Base-by-base conservation (phyloP, 2,888 invertebrate species). In the Sesia apiformis region DNA sequence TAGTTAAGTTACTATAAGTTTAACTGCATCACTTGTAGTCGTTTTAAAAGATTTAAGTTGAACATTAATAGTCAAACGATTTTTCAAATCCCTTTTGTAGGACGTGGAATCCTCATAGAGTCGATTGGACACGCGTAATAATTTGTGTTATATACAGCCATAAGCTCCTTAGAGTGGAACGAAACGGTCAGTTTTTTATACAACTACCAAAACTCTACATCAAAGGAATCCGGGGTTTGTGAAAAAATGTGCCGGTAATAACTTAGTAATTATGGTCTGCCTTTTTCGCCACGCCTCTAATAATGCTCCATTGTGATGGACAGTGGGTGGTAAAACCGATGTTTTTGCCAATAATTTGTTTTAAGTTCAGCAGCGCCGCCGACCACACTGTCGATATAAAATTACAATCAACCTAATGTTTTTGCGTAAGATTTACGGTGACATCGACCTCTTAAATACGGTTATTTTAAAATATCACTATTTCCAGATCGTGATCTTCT, bases 81-180 rank as follows among this genome's bases (percentile, higher is more conserved):
- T 23, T 8, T 41, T 41, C 7, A 41, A 41, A 41, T 41, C 7
- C 7, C 46, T 8, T n/a, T 8, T 46, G 46, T 46, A n/a, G 46
- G 23, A 7, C 7, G 46, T 7, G 23, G 43, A 43, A 23, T 46
- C 23, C 23, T 23, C 46, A 46, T 58, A 59, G 53, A 57, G 57
- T 49, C 50, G 53, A 73, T 77, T 72, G 61, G 74, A 64, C 63
- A 74, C 67, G 70, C 69, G 62, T 65, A 66, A 68, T 74, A 66
- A 71, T 70, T 65, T 64, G 59, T 58, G 60, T 52, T 53, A 52
- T 63, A 63, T 59, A 66, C 70, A 55, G 51, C 57, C 39, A 7
- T 50, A 50, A 50, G 50, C 50, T 39, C 38, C 5, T 50, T 50
- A 7, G 38, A 7, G 50, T 39, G 50, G 50, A 39, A 46, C 46